These are phyloP conservation scores for Cecropterus lyciades DNA, from an alignment of 1,140 invertebrate genomes.

Conservation along the genomic window DNA sequence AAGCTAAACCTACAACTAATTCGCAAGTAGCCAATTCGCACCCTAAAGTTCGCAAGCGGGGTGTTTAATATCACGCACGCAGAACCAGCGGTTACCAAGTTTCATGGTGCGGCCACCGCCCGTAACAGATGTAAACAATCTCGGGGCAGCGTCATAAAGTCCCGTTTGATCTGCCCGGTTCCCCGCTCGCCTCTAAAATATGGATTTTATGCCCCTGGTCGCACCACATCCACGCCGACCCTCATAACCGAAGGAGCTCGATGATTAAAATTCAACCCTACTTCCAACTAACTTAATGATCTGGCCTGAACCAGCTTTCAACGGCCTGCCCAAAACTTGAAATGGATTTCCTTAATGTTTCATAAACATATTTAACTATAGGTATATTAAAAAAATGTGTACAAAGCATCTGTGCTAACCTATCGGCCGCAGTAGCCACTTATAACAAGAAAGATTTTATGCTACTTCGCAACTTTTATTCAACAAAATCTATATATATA, in stretches of 20 bases:
- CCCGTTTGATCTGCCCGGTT: conserved; percentile 75
- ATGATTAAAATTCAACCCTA: conserved; percentile 35
- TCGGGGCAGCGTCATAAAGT: conserved; percentile 74
- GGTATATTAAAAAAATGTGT: too few species aligned
- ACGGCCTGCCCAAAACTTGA: too few species aligned
- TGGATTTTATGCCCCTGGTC: conserved; percentile 77
- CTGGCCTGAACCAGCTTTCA: background rate
- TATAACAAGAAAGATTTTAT: too few species aligned
- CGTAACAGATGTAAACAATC: conserved; percentile 82
- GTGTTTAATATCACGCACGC: conserved; percentile 51
- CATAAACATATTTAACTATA: too few species aligned
- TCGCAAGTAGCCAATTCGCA: conserved; percentile 21
- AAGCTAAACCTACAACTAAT: background rate
- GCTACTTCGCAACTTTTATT: too few species aligned
- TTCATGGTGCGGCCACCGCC: conserved; percentile 67
- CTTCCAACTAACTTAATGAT: conserved; percentile 24
- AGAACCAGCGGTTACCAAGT: conserved; percentile 76
- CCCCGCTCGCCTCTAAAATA: conserved; percentile 72
- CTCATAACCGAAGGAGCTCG: conserved; percentile 56
- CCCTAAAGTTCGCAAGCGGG: conserved; percentile 33
- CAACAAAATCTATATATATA: too few species aligned
- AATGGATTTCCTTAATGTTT: too few species aligned
- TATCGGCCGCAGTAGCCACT: too few species aligned
- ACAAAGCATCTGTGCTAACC: too few species aligned
- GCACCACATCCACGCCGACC: conserved; percentile 71